A percentile compares a stretch with the other conserved stretches of the same genome.
phyloP scores from a whole-genome alignment of 2,797 vertebrate genomes.

The Cyprinodon diabolis region DNA sequence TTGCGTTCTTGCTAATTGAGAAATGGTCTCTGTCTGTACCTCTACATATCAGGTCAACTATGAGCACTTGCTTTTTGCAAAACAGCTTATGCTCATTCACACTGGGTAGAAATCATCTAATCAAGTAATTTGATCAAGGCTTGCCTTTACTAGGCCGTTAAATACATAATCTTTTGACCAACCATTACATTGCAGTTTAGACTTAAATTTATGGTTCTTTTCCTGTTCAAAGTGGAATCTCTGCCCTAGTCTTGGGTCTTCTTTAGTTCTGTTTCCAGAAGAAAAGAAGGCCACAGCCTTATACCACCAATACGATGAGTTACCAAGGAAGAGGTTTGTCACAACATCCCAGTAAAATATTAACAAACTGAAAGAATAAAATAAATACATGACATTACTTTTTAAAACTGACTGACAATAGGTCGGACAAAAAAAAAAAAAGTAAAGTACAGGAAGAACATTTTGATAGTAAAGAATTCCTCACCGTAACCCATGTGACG shows the following conservation, averaged over 20 bases:
- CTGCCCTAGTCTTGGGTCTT: background rate
- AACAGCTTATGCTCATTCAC: too few relatives aligned
- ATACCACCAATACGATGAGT: background rate
- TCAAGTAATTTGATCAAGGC: too few relatives aligned
- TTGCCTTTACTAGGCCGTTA: too few relatives aligned
- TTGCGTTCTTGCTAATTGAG: too few relatives aligned
- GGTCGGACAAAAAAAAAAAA: background rate
- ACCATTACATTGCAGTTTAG: too few relatives aligned
- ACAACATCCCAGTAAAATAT: background rate
- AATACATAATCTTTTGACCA: too few relatives aligned
- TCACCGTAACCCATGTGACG: constrained; percentile 94
- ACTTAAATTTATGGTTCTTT: too few relatives aligned
- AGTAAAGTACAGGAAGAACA: background rate
- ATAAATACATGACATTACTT: background rate
- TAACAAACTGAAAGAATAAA: background rate
- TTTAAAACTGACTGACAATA: background rate
- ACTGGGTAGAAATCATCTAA: too few relatives aligned
- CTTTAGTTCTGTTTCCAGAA: background rate
- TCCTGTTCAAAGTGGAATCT: background rate
- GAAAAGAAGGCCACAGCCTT: background rate
- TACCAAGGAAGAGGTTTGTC: background rate
- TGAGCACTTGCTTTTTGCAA: too few relatives aligned
- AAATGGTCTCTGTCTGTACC: too few relatives aligned
- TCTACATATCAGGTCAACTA: too few relatives aligned
- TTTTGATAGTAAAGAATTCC: constrained; percentile 28